Percentiles rank a stretch among this genome's conserved stretches.
Evolutionary conservation across 2,797 vertebrate species (phyloP).

Genomic region (Neomorphus geoffroyi): DNA sequence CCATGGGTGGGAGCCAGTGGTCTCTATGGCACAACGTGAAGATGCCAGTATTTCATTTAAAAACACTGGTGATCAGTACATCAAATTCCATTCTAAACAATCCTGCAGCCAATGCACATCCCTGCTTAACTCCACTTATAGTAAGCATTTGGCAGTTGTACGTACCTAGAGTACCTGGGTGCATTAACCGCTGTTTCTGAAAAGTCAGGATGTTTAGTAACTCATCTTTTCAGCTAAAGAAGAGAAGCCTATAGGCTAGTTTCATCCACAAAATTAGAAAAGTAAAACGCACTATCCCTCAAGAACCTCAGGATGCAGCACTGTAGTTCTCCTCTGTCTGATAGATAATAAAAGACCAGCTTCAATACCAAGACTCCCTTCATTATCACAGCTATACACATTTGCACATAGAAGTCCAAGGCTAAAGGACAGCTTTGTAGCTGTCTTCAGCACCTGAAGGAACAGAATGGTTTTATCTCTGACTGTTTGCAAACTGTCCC

Average conservation of each 20-base stretch:
- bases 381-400: background rate
- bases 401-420: background rate
- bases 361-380: background rate
- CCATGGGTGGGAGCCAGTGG: background rate
- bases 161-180: background rate
- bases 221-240: background rate
- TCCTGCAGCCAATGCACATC: background rate
- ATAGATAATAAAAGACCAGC: background rate
- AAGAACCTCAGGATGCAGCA: background rate
- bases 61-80: background rate
- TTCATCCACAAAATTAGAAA: background rate
- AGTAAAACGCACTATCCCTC: background rate
- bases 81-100: background rate
- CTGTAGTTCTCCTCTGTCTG: background rate
- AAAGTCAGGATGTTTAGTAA: background rate
- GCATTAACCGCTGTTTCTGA: background rate
- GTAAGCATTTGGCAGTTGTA: background rate
- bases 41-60: background rate
- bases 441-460: background rate
- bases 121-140: background rate
- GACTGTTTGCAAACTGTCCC: background rate
- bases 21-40: background rate
- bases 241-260: background rate
- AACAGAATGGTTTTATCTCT: background rate
- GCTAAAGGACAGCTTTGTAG: background rate